Percentiles rank a stretch among this genome's conserved stretches.
phyloP scores from a whole-genome alignment of 2,888 invertebrate genomes.

The Alitta virens region DNA sequence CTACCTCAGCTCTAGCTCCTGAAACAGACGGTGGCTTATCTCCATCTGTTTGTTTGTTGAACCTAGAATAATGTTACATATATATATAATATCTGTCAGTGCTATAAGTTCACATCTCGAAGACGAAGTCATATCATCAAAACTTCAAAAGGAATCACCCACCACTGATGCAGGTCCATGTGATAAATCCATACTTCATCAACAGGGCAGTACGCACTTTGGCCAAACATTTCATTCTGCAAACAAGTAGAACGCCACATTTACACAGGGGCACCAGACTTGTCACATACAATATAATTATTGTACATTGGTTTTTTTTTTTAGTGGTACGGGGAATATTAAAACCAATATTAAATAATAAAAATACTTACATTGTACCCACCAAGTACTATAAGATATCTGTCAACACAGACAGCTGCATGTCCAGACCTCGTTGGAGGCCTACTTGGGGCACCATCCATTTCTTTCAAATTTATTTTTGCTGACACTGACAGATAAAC shows the following conservation, averaged over 20 bases:
- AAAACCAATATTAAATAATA: not conserved
- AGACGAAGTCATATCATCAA: too few species aligned
- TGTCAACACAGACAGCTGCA: not conserved
- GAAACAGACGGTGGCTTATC: slow-evolving; percentile 45
- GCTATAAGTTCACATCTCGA: too few species aligned
- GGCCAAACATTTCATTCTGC: not conserved
- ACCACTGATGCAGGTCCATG: not conserved
- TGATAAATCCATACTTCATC: not conserved
- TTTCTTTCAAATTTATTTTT: too few species aligned
- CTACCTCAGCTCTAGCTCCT: slow-evolving; percentile 43
- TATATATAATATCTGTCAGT: too few species aligned
- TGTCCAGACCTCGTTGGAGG: not conserved
- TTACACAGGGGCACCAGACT: too few species aligned
- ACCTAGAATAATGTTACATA: too few species aligned
- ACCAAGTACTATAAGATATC: not conserved
- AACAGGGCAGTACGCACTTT: not conserved
- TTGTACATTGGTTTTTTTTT: too few species aligned
- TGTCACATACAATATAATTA: too few species aligned
- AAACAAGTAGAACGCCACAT: too few species aligned
- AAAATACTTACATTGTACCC: not conserved
- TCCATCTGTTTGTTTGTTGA: slow-evolving; percentile 28
- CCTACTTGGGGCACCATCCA: too few species aligned
- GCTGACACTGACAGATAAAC: too few species aligned
- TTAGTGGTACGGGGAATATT: not conserved
- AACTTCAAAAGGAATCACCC: not conserved